A percentile compares a stretch with the other conserved stretches of the same genome.
Conservation (phyloP, 2,888 invertebrate genomes). For the Pheosia gnoma region DNA sequence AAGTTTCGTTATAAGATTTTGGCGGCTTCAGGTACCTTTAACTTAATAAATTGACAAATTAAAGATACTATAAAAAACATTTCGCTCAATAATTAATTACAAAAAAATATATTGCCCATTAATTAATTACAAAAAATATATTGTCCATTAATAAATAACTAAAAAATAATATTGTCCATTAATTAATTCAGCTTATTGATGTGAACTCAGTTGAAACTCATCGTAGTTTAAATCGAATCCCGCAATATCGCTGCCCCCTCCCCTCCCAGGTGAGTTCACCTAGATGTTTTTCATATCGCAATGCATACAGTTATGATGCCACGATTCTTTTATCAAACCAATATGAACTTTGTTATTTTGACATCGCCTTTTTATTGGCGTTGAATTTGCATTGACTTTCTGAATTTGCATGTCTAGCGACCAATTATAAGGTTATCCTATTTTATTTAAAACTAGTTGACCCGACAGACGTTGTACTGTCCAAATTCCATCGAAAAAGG, state of each 20-base stretch:
- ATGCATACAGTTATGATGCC: constrained; percentile 45
- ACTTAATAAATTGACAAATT: too few relatives aligned
- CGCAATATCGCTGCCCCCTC: constrained; percentile 62
- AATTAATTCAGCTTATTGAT: constrained; percentile 6
- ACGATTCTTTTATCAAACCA: constrained; percentile 56
- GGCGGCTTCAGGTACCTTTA: too few relatives aligned
- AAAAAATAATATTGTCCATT: too few relatives aligned
- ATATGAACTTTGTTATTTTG: constrained; percentile 55
- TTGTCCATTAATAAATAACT: neutral
- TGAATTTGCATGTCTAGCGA: neutral
- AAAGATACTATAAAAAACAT: too few relatives aligned
- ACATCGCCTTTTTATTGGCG: constrained; percentile 21
- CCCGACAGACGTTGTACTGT: too few relatives aligned
- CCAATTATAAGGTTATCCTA: neutral
- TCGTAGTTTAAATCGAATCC: constrained; percentile 74
- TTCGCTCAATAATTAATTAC: too few relatives aligned
- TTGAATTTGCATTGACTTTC: neutral
- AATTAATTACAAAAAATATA: too few relatives aligned
- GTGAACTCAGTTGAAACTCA: constrained; percentile 36
- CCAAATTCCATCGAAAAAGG: too few relatives aligned
- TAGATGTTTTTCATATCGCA: constrained; percentile 68
- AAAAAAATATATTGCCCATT: too few relatives aligned
- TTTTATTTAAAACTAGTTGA: too few relatives aligned
- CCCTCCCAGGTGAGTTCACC: constrained; percentile 60
- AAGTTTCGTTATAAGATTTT: too few relatives aligned